Evolutionary conservation across 2,888 invertebrate genomes (phyloP), one percentile per base, ranked within the genome.

Genomic region (Lasioglossum zephyrum): DNA sequence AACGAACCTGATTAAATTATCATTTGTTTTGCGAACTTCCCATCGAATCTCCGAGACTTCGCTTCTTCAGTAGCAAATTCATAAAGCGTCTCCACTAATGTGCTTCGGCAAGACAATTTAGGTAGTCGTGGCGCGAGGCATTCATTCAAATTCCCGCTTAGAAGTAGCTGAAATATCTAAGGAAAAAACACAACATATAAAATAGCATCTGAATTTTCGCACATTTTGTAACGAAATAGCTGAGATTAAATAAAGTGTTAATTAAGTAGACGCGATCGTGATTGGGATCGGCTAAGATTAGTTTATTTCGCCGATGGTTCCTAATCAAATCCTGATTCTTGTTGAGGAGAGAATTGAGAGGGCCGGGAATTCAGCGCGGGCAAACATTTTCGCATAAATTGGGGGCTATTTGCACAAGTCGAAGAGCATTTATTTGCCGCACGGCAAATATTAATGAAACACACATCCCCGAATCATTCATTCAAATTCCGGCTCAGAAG

Each of bases 391-490:
- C 81, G 26, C 63, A 16, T 66, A 73, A 81, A 81, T 81, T 63
- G 53, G 49, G n/a, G 13, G 36, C 66, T 44, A 41, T 39, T 73
- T 66, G 82, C 73, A 66, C 53, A 69, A 77, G 60, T 69, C 82
- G 47, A 77, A 57, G 76, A 57, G 66, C 83, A 63, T 89, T 89
- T 85, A 80, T 89, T 89, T 81, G 75, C 69, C 74, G 73, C 44
- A 53, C 44, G 63, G 70, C 53, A 80, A 75, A 82, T 78, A 88
- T 86, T 79, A 87, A 86, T 81, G 87, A 70, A 39, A 73, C 57
- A 63, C 47, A 63, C 39, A 74, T 77, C 78, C 36, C 69, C 73
- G 82, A 87, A 82, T 31, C 31, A 31, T 31, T 31, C 31, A 31
- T 31, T 31, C 31, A 31, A 31, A 31, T 31, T 53, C 0, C 22